These are phyloP conservation scores for Chaetophractus vellerosus DNA, from an alignment of 2,797 vertebrate species.

Conservation along the genomic window DNA sequence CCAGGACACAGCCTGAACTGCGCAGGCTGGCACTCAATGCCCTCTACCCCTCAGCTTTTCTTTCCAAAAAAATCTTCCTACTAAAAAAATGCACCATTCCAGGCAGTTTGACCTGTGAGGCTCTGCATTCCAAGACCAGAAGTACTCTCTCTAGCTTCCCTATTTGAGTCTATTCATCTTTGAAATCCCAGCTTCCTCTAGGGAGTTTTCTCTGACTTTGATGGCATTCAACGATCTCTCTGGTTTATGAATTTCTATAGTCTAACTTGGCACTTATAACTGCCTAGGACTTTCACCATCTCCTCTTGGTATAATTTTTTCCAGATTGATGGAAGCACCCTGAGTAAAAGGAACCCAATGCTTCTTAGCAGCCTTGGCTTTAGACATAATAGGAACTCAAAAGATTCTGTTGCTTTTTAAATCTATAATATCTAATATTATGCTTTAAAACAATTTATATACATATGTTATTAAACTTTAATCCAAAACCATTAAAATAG, in stretches of 20 bases:
- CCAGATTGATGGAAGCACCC: background rate
- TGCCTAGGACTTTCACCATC: background rate
- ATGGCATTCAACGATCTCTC: background rate
- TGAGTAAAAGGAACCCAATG: background rate
- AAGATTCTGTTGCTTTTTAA: background rate
- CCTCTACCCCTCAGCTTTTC: background rate
- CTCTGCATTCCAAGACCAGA: background rate
- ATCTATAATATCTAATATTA: background rate
- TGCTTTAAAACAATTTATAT: constrained; percentile 15
- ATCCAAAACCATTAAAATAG: background rate
- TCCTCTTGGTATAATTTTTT: background rate
- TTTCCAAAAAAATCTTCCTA: background rate
- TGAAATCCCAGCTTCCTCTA: background rate
- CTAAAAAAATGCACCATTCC: background rate
- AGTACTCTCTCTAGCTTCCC: background rate
- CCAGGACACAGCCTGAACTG: background rate
- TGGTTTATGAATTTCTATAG: background rate
- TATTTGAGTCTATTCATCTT: background rate
- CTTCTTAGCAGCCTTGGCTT: background rate
- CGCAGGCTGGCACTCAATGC: background rate
- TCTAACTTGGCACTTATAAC: background rate
- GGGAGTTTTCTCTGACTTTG: background rate
- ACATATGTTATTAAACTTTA: background rate
- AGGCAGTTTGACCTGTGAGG: background rate
- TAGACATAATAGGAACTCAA: background rate